Percentiles rank a stretch among this genome's conserved stretches.
Conservation (phyloP, 2,888 invertebrate species). For the Blastobasis lacticolella region DNA sequence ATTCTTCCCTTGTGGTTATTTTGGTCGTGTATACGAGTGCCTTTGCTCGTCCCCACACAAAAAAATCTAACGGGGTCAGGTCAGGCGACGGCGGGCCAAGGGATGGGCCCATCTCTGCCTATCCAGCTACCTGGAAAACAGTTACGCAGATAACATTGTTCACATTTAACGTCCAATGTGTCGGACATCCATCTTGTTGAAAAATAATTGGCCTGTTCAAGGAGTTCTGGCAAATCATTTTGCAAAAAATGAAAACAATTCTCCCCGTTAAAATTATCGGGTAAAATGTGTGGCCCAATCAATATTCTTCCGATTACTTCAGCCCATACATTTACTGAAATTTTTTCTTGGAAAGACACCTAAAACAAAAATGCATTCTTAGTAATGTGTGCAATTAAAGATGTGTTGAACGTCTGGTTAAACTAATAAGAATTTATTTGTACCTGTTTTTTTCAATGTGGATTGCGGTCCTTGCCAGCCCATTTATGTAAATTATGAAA, state of each 20-base stretch:
- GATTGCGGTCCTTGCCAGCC: conserved; percentile 10
- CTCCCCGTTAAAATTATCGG: conserved; percentile 8
- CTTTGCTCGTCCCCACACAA: conserved; percentile 2
- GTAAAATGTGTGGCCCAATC: conserved; percentile 9
- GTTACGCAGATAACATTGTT: conserved; percentile 6
- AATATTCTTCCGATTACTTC: conserved; percentile 7
- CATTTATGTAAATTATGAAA: conserved; percentile 12
- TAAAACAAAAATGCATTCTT: too few relatives aligned
- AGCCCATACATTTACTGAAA: conserved; percentile 13
- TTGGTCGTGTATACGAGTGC: background rate
- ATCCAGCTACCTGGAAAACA: conserved; percentile 8
- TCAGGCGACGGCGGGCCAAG: conserved; percentile 5
- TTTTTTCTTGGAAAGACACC: conserved; percentile 8
- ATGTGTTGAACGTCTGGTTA: too few relatives aligned
- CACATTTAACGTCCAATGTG: conserved; percentile 7
- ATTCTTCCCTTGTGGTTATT: background rate
- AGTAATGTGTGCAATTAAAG: too few relatives aligned
- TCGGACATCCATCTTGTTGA: conserved; percentile 10
- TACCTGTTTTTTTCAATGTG: conserved; percentile 9
- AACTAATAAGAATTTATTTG: too few relatives aligned
- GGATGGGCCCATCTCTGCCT: conserved; percentile 4
- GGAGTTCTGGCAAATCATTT: conserved; percentile 3
- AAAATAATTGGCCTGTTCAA: conserved; percentile 1
- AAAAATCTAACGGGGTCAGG: conserved; percentile 4
- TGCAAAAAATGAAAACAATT: conserved; percentile 5